Evolutionary conservation across 2,888 invertebrate species (phyloP).

Genomic region (Ornithoptera alexandrae): DNA sequence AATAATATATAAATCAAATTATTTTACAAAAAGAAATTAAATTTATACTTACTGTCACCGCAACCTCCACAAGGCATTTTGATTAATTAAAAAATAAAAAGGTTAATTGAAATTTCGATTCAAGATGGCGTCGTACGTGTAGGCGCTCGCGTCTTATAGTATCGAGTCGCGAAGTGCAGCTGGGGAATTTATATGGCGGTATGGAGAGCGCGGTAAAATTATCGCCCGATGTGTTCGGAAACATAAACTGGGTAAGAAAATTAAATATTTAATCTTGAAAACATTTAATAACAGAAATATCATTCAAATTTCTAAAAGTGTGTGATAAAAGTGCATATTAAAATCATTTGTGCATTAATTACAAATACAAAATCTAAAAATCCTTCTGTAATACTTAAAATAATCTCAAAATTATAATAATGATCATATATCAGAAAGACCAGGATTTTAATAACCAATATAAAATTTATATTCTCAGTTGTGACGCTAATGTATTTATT

Average conservation of each 20-base stretch:
- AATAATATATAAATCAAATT: not conserved
- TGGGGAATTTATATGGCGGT: conserved; percentile 35
- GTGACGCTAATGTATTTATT: no score
- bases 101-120: not conserved
- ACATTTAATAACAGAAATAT: no score
- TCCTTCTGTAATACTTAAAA: no score
- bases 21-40: not conserved
- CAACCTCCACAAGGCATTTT: conserved; percentile 74
- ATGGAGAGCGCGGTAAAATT: conserved; percentile 30
- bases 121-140: conserved; percentile 19
- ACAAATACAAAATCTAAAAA: no score
- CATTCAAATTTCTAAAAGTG: no score
- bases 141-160: conserved; percentile 31
- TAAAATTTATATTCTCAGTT: no score
- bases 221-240: conserved; percentile 30
- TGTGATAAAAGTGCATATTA: no score
- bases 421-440: no score
- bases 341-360: no score
- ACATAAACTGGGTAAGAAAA: conserved; percentile 1
- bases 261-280: no score
- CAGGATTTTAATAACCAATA: no score
- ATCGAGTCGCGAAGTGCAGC: conserved; percentile 29
- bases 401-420: no score
- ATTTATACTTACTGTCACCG: conserved; percentile 63
- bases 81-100: conserved; percentile 25